Base-by-base conservation (phyloP, 2,797 vertebrate species). In the Notamacropus eugenii region DNA sequence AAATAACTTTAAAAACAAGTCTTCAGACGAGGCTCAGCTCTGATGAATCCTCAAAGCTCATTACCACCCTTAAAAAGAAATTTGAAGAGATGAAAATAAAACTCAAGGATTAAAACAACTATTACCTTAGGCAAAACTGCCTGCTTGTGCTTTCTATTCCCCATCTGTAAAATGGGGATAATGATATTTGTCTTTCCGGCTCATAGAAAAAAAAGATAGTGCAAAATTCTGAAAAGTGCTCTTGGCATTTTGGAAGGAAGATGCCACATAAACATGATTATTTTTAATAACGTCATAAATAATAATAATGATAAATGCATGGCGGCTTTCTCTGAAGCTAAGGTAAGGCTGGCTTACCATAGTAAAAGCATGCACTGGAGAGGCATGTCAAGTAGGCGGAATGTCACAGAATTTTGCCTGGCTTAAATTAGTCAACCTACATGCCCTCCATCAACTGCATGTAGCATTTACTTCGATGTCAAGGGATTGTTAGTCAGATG, bases 1-100 rank as follows among this genome's bases (percentile, higher is more conserved):
- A 98, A 98, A 98, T 98, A 97, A 98, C 98, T 98, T 98, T 96
- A 98, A 98, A 97, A 98, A 98, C 97, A 98, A 98, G 97, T 93
- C 96, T 97, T 98, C 97, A 98, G 97, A 98, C 96, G 59, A 90
- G 94, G 94, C 92, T 96, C 94, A 95, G 82, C 97, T 67, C 93
- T 96, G 97, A 97, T 96, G 97, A 97, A 95, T 98, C 91, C 92
- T 97, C 95, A 3, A 8, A 98, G 97, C 97, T 98, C 97, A 97
- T 98, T 98, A 98, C 97, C 95, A 97, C 97, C 93, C 93, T 97
- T 91, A 55, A 97, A 93, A 98, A 97, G 98, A 98, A 96, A 97
- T 92, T 93, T 97, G 97, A 97, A 98, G 96, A 98, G 97, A 98
- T 98, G 97, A 98, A 97, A 98, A 98, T 97, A 97, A 98, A 98